Evolutionary conservation across 2,888 invertebrate genomes (phyloP).

Genomic region (Drosophila fungiperda): DNA sequence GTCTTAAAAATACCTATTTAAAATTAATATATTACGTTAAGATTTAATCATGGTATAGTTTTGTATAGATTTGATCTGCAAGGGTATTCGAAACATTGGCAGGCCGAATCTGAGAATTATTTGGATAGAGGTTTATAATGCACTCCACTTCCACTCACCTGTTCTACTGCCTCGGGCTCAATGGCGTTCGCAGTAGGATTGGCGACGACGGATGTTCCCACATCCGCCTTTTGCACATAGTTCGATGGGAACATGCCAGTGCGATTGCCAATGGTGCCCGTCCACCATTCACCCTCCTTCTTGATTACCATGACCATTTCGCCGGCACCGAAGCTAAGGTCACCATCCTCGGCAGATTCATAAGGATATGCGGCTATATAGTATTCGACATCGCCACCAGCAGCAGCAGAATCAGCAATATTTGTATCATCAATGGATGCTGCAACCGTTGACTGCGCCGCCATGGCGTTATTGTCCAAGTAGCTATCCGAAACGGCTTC

Average conservation of each 20-base stretch:
- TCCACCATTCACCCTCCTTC: conserved; percentile 99
- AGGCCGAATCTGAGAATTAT: neutral
- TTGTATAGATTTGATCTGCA: conserved; percentile 9
- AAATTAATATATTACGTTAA: neutral
- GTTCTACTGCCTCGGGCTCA: conserved; percentile 54
- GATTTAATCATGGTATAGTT: neutral
- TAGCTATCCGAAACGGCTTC: conserved; percentile 60
- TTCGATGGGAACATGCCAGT: conserved; percentile 98
- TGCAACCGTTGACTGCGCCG: conserved; percentile 43
- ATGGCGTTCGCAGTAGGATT: conserved; percentile 31
- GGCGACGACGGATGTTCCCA: conserved; percentile 73
- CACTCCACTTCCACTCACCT: conserved; percentile 56
- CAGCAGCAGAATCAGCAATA: conserved; percentile 70
- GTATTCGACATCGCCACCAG: conserved; percentile 88
- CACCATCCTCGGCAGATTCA: conserved; percentile 94
- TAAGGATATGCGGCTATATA: conserved; percentile 96
- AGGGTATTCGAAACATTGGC: neutral
- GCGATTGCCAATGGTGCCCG: conserved; percentile 92
- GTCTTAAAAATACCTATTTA: neutral
- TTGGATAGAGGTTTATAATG: neutral
- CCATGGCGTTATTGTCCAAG: conserved; percentile 81
- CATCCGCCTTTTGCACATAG: conserved; percentile 93
- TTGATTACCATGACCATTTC: conserved; percentile 95
- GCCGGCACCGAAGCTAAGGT: conserved; percentile 94
- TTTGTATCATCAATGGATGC: conserved; percentile 14